Base-by-base conservation (phyloP, 1,140 invertebrate species). In the Nasonia longicornis region DNA sequence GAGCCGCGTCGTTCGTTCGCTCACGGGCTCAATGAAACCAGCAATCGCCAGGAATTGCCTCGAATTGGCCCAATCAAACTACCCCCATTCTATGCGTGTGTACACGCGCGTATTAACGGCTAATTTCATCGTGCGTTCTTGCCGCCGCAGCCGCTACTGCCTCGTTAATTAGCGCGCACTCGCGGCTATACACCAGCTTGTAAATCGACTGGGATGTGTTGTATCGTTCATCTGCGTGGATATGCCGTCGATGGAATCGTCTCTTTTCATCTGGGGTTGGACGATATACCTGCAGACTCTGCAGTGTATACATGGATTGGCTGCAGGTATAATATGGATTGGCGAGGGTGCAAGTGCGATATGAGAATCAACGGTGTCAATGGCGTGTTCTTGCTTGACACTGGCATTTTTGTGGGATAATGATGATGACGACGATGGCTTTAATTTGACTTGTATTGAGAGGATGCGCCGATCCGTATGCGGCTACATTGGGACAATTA, bases 21-120 rank as follows among this genome's bases (percentile, higher is more conserved):
- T 67, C 22, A 45, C 71, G 58, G 87, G 86, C 89, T 90, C 89
- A 90, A 91, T 90, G 89, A 91, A 91, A 90, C 89, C 77, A 89
- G 88, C 88, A 91, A 91, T 91, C 90, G 89, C 88, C 90, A 91
- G 89, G 90, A 91, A 91, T 91, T 91, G 90, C 90, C 90, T 91
- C 88, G 90, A 91, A 91, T 91, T 91, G 90, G 90, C 87, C 89
- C 90, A 91, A 91, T 91, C 90, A 91, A 91, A 90, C 90, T 90
- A 91, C 89, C 90, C 90, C 90, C 90, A 90, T 91, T 90, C 89
- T 69, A 77, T 71, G 74, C 87, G 86, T 89, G 86, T 89, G 87
- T 88, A 89, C 85, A 89, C 87, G 86, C 87, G 86, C 87, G 87
- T 90, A 90, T 90, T 90, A 90, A 91, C 87, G 87, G 87, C 86